Evolutionary conservation across 2,113 vertebrate genomes (phyloP).

Genomic region (Verasper variegatus): DNA sequence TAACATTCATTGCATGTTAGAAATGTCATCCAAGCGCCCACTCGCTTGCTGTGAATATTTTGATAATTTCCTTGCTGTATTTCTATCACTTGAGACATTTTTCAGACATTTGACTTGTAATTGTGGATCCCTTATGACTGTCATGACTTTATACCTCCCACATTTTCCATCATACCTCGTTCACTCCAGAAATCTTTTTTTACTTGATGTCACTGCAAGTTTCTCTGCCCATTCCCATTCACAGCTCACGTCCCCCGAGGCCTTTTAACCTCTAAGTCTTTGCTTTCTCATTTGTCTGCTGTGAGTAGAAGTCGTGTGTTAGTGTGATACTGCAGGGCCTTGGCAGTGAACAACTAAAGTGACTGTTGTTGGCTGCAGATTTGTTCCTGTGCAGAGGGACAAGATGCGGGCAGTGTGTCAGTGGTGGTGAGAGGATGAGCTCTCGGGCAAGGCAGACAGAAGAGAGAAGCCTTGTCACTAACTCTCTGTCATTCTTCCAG

Average conservation of each 20-base stretch:
- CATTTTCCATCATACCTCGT: neutral
- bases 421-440: constrained; percentile 65
- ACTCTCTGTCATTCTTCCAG: constrained; percentile 53
- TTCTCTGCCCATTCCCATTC: constrained; percentile 28
- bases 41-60: too few relatives aligned
- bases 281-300: constrained; percentile 47
- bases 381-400: constrained; percentile 47
- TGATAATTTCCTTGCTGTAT: too few relatives aligned
- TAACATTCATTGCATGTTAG: too few relatives aligned
- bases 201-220: constrained; percentile 2
- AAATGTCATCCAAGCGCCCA: too few relatives aligned
- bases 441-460: constrained; percentile 67
- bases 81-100: too few relatives aligned
- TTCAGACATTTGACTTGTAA: too few relatives aligned
- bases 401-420: constrained; percentile 71
- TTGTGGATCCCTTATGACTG: neutral
- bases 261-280: constrained; percentile 50
- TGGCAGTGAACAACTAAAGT: constrained; percentile 57
- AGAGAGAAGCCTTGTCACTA: constrained; percentile 40
- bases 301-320: constrained; percentile 37
- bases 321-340: constrained; percentile 55
- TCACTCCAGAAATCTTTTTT: constrained; percentile 18
- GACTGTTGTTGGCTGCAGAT: constrained; percentile 65
- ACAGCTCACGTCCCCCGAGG: constrained; percentile 41
- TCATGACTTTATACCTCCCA: neutral